A percentile compares a stretch with the other conserved stretches of the same genome.
Conservation (phyloP, 2,797 vertebrate genomes). For the Galago senegalensis region DNA sequence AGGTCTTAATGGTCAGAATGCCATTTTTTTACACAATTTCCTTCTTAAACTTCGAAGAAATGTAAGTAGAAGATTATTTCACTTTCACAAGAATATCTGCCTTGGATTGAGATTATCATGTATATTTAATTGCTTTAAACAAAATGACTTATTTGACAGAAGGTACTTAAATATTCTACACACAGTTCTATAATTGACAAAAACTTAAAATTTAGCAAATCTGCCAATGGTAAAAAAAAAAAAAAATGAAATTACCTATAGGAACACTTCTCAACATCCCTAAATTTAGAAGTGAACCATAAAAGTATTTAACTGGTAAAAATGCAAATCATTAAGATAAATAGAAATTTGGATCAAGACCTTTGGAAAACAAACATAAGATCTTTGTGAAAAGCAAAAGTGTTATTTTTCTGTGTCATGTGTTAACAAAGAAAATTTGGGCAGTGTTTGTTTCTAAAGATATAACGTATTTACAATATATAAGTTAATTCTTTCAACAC, state of each 20-base stretch:
- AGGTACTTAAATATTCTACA: constrained; percentile 65
- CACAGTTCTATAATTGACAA: constrained; percentile 39
- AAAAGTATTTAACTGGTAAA: constrained; percentile 57
- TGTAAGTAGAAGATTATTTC: constrained; percentile 15
- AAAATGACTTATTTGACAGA: constrained; percentile 50
- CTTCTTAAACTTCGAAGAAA: constrained; percentile 15
- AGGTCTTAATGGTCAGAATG: background rate
- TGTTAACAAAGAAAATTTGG: constrained; percentile 20
- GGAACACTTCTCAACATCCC: background rate
- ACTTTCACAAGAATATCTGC: constrained; percentile 56
- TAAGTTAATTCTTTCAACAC: background rate
- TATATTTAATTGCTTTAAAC: constrained; percentile 62
- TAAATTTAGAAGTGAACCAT: constrained; percentile 63
- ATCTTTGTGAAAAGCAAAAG: background rate
- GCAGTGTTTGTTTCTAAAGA: background rate
- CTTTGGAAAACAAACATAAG: constrained; percentile 45
- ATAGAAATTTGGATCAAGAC: constrained; percentile 76
- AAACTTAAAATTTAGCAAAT: background rate
- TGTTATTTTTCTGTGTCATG: background rate
- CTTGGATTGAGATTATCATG: background rate
- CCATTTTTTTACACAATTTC: background rate
- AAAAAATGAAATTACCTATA: constrained; percentile 7
- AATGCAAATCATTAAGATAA: constrained; percentile 80
- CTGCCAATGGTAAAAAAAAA: background rate
- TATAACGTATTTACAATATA: background rate